phyloP scores from a whole-genome alignment of 1,140 invertebrate species.

The Polyergus mexicanus region DNA sequence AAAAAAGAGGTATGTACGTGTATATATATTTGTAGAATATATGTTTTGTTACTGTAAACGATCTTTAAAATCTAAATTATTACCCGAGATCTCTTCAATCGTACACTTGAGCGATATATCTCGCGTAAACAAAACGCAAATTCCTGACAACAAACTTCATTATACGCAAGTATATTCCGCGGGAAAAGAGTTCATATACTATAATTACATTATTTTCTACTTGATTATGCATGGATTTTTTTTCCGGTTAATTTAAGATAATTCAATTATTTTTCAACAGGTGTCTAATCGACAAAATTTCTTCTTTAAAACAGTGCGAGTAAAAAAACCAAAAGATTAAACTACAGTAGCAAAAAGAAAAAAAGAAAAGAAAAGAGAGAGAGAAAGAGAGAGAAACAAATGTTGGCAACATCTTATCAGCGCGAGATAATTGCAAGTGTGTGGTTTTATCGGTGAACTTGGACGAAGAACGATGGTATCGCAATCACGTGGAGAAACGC shows the following conservation, averaged over 20 bases:
- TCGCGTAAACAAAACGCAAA: neutral
- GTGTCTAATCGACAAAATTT: too few species aligned
- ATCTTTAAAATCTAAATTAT: neutral
- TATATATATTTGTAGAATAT: too few species aligned
- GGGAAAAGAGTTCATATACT: neutral
- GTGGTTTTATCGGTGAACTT: conserved; percentile 38
- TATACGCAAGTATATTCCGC: neutral
- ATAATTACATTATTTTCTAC: neutral
- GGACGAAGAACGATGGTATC: conserved; percentile 25
- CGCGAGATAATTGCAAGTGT: conserved; percentile 24
- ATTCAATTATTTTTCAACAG: too few species aligned
- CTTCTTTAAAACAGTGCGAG: too few species aligned
- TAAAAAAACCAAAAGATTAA: neutral
- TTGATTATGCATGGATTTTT: neutral
- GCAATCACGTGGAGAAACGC: conserved; percentile 67
- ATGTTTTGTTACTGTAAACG: neutral
- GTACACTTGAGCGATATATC: neutral
- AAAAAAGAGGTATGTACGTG: too few species aligned
- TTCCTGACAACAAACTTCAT: neutral
- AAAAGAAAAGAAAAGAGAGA: too few species aligned
- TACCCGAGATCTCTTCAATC: neutral
- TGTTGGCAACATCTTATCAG: neutral
- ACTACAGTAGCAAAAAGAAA: neutral
- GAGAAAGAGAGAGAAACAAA: neutral
- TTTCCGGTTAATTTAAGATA: neutral